Evolutionary conservation across 1,140 invertebrate genomes (phyloP).

Genomic region (Leptinotarsa texana): DNA sequence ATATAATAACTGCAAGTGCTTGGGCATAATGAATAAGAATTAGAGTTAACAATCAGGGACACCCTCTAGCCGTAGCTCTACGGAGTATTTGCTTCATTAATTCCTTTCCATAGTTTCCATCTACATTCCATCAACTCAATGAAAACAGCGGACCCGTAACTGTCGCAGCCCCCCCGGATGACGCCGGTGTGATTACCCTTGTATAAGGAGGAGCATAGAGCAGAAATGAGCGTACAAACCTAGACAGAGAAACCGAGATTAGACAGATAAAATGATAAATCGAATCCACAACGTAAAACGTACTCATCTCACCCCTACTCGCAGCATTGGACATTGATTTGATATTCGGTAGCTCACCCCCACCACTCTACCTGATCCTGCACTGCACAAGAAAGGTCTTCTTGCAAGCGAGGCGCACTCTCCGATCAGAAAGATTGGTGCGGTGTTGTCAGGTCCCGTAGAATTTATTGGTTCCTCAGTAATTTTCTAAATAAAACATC

Average conservation of each 20-base stretch:
- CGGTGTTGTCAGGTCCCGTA: not conserved
- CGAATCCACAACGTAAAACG: not conserved
- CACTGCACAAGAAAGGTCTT: conserved; percentile 45
- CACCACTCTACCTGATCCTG: conserved; percentile 28
- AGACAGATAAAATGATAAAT: conserved; percentile 7
- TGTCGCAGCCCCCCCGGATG: not conserved
- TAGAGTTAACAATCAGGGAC: too few relatives aligned
- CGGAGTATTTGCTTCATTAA: too few relatives aligned
- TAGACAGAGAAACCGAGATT: not conserved
- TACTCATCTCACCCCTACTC: conserved; percentile 24
- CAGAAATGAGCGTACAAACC: not conserved
- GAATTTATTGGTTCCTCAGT: not conserved
- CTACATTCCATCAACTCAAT: not conserved
- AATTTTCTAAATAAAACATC: not conserved
- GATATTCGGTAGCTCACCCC: conserved; percentile 34
- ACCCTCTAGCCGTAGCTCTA: too few relatives aligned
- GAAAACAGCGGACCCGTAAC: not conserved
- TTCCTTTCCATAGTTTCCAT: too few relatives aligned
- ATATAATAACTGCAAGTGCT: too few relatives aligned
- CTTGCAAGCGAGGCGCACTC: conserved; percentile 46
- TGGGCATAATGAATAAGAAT: too few relatives aligned
- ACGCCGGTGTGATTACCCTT: not conserved
- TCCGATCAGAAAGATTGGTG: conserved; percentile 34
- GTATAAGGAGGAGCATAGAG: not conserved
- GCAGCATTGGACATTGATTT: conserved; percentile 40